Evolutionary conservation across 2,113 vertebrate genomes (phyloP).

Genomic region (Carassius carassius): DNA sequence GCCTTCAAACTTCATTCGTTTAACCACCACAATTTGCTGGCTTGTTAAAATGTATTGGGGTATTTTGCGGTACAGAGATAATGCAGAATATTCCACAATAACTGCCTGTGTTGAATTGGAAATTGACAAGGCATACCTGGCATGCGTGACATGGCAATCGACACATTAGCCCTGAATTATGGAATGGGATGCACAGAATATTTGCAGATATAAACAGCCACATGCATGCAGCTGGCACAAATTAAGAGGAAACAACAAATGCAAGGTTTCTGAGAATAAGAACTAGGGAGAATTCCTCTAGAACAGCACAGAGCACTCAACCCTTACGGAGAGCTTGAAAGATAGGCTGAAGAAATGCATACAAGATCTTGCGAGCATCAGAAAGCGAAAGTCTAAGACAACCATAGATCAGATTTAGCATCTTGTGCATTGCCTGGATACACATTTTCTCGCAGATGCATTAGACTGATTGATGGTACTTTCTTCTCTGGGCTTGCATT

Average conservation of each 20-base stretch:
- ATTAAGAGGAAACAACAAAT: slow-evolving; percentile 30
- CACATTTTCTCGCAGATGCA: slow-evolving; percentile 31
- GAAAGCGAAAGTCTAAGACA: neutral
- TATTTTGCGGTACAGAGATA: slow-evolving; percentile 12
- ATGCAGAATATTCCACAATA: slow-evolving; percentile 33
- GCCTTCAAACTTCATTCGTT: slow-evolving; percentile 5
- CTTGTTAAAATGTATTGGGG: slow-evolving; percentile 15
- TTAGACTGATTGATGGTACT: slow-evolving; percentile 36
- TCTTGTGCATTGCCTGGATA: slow-evolving; percentile 18
- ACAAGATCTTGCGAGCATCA: neutral
- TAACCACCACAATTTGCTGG: slow-evolving; percentile 23
- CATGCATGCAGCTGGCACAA: slow-evolving; percentile 20
- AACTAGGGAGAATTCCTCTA: neutral
- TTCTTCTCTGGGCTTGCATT: slow-evolving; percentile 20
- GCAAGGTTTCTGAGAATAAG: slow-evolving; percentile 12
- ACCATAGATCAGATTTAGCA: slow-evolving; percentile 6
- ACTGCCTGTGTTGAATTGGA: slow-evolving; percentile 40
- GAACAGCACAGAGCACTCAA: neutral
- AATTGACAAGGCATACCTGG: slow-evolving; percentile 35
- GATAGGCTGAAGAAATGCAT: neutral
- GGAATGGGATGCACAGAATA: slow-evolving; percentile 33
- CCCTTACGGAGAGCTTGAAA: neutral
- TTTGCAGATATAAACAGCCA: slow-evolving; percentile 2
- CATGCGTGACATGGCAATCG: slow-evolving; percentile 27
- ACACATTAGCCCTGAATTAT: slow-evolving; percentile 46